Evolutionary conservation across 2,888 invertebrate genomes (phyloP), one percentile per base, ranked within the genome.

Genomic region (Lucinisca nassula): DNA sequence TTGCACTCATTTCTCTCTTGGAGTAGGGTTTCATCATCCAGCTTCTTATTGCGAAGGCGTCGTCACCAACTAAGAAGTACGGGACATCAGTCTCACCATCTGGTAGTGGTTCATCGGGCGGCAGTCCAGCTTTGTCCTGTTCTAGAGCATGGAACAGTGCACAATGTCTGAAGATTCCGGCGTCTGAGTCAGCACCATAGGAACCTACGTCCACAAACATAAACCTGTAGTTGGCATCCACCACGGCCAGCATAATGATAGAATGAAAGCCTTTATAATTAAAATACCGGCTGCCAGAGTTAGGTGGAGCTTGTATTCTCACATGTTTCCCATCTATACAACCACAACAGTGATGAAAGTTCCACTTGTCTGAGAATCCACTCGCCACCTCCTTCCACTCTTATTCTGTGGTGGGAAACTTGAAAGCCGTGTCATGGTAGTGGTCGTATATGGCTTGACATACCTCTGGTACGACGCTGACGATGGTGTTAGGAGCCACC

Each of bases 331-430:
- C 95, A 87, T 95, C 95, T 10, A 94, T 81, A 30, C 92, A 82
- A 2, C 94, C 95, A 87, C 91, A 90, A 24, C 92, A 87, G 87
- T 95, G 95, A 84, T 95, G 95, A 93, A 96, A 94, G 76, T 95
- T 93, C 93, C 94, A 92, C 94, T 55, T 85, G 84, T 92, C 37
- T 21, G 70, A 51, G 75, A 92, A 91, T 24, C 55, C 81, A 38
- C 51, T 55, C 21, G 78, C 78, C 37, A 83, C 70, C 24, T 78
- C 78, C 37, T 45, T 79, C 86, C 85, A 85, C 40, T 73, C 37
- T 24, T 90, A 81, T 37, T 30, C 49, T 74, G 75, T 75, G 32
- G 76, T 75, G 0, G 82, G 87, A 37, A n/a, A 49, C 27, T 73
- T 77, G 30, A 90, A 12, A 38, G 49, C 38, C 30, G 27, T 49